Percentiles rank a stretch among this genome's conserved stretches.
Conservation (phyloP, 2,888 invertebrate species). For the Hirtodrosophila trivittata region DNA sequence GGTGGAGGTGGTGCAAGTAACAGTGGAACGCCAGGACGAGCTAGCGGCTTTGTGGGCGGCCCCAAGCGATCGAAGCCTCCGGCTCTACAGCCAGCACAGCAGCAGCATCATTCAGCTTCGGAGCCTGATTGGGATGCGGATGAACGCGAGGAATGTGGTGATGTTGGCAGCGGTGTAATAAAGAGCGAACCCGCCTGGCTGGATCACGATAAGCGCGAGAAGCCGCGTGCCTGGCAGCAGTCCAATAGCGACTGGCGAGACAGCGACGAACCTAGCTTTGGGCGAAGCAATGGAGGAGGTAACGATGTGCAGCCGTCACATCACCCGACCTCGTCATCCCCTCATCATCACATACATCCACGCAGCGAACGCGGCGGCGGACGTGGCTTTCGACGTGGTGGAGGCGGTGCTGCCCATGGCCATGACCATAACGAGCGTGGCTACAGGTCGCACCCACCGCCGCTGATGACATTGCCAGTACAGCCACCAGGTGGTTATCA, state of each 20-base stretch:
- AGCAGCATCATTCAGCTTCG: constrained; percentile 74
- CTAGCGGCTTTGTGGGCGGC: constrained; percentile 77
- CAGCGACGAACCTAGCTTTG: constrained; percentile 58
- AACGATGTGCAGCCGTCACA: constrained; percentile 42
- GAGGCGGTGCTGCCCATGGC: constrained; percentile 58
- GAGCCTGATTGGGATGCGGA: constrained; percentile 83
- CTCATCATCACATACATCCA: constrained; percentile 73
- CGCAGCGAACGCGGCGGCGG: constrained; percentile 77
- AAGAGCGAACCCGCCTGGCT: constrained; percentile 67
- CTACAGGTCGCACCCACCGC: constrained; percentile 80
- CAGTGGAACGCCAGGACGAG: constrained; percentile 62
- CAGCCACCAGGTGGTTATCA: constrained; percentile 74
- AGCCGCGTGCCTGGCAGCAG: constrained; percentile 71
- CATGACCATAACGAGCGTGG: constrained; percentile 74
- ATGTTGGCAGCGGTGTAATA: constrained; percentile 27
- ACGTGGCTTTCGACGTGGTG: constrained; percentile 67
- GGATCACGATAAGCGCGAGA: constrained; percentile 76
- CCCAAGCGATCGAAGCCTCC: constrained; percentile 68
- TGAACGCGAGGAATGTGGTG: constrained; percentile 66
- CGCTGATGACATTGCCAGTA: constrained; percentile 81
- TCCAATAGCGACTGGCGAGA: constrained; percentile 77
- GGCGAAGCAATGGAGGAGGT: constrained; percentile 40
- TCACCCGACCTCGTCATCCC: constrained; percentile 42
- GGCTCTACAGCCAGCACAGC: constrained; percentile 27
- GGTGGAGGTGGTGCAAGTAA: constrained; percentile 35